A percentile compares a stretch with the other conserved stretches of the same genome.
Evolutionary conservation across 2,888 invertebrate species (phyloP).

Genomic region (Nemoura dubitans): DNA sequence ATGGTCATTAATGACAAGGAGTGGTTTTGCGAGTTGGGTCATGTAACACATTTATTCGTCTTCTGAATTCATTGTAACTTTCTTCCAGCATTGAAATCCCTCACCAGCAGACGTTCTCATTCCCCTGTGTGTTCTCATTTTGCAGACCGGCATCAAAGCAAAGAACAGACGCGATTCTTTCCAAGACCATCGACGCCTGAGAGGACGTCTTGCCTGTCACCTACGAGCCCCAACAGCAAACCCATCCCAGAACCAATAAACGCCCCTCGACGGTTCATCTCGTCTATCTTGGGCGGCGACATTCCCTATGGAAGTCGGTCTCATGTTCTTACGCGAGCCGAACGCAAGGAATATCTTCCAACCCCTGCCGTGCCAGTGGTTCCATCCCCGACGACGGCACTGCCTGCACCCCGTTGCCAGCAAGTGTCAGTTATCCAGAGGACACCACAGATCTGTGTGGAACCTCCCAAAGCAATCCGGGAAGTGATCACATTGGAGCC

Average conservation of each 20-base stretch:
- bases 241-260: constrained; percentile 53
- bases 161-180: constrained; percentile 39
- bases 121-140: neutral
- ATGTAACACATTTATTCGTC: neutral
- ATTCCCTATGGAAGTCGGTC: constrained; percentile 79
- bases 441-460: constrained; percentile 65
- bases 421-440: constrained; percentile 83
- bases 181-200: constrained; percentile 46
- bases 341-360: constrained; percentile 80
- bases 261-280: constrained; percentile 75
- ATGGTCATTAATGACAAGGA: too few relatives aligned
- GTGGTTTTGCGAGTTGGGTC: neutral
- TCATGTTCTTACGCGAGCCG: constrained; percentile 73
- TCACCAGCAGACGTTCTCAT: neutral
- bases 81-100: neutral
- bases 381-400: constrained; percentile 45
- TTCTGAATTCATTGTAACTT: neutral
- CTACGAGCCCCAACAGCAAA: constrained; percentile 37
- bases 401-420: constrained; percentile 58
- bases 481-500: constrained; percentile 64
- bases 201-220: constrained; percentile 42
- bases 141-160: constrained; percentile 46
- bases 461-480: constrained; percentile 58
- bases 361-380: constrained; percentile 43
- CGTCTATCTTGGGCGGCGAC: constrained; percentile 82